Base-by-base conservation (phyloP, 2,113 vertebrate genomes). In the Paradoxurus hermaphroditus region DNA sequence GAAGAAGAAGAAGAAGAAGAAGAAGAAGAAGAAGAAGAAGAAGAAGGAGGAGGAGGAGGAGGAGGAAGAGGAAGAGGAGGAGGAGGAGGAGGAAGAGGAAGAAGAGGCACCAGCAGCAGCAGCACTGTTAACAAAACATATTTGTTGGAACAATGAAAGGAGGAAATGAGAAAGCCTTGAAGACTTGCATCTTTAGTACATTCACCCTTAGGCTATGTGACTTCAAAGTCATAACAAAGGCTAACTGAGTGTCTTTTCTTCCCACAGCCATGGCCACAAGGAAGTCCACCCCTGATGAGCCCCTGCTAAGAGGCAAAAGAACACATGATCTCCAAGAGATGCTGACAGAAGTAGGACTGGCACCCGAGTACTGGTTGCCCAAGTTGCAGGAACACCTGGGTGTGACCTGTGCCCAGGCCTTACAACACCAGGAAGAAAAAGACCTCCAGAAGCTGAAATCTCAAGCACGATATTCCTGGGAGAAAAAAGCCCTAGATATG, bases 401-500 rank as follows among this genome's bases (percentile, higher is more conserved):
- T 49, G 73, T 98, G 29, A 75, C 82, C n/a, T 92, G 85, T 81
- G 14, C 0, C 3, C 86, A 97, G 65, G 92, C 97, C 44, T 92
- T 98, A 93, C 85, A 98, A 95, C 14, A 98, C 4, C 11, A 98
- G 25, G 18, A 72, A 0, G 53, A 97, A 67, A 46, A 98, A 56
- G 96, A 98, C 19, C 92, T 97, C 15, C 88, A 97, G 7, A 95
- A 81, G 36, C 36, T 98, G 85, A 97, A 98, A 73, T 85, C 93
- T 0, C 0, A 95, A 3, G 65, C 16, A 10, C 49, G 0, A 21
- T 1, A 97, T n/a, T 1, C 62, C 0, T 98, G 96, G 98, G 98
- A 98, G 79, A 67, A 29, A 46, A 67, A 0, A 15, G 98, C 98
- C 0, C 95, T 98, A 5, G 67, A 1, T 16, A 98, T 94, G 18